phyloP scores from a whole-genome alignment of 2,113 vertebrate genomes.

The Phocoena phocoena region DNA sequence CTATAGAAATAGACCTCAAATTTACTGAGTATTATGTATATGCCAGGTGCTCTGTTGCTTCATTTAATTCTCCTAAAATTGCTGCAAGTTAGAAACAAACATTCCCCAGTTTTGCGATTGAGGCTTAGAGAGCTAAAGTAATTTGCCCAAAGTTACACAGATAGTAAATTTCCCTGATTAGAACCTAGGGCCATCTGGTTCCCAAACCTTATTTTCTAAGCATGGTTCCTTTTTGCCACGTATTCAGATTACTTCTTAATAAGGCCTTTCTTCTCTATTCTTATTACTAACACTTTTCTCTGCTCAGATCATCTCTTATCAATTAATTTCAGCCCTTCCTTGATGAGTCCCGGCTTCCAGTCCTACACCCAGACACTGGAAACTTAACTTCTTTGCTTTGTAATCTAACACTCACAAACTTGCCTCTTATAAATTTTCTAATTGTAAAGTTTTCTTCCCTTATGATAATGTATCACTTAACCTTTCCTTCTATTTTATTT shows the following conservation, averaged over 20 bases:
- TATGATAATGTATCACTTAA: neutral
- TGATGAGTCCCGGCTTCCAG: neutral
- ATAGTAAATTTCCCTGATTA: neutral
- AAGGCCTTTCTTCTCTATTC: neutral
- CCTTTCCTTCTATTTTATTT: conserved; percentile 14
- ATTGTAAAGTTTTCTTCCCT: neutral
- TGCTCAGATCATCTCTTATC: neutral
- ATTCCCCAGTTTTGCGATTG: neutral
- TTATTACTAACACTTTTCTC: neutral
- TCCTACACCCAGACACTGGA: neutral
- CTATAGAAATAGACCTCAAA: conserved; percentile 14
- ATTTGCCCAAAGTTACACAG: neutral
- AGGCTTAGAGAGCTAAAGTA: neutral
- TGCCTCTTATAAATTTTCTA: neutral
- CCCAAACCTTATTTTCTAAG: neutral
- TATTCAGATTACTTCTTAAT: neutral
- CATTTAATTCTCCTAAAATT: neutral
- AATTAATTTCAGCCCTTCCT: neutral
- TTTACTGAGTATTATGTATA: neutral
- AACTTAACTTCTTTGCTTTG: neutral
- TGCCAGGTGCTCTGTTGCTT: neutral
- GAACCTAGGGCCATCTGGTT: neutral
- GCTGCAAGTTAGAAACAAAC: neutral
- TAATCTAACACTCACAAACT: neutral
- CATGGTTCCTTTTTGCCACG: neutral